Evolutionary conservation across 1,140 invertebrate species (phyloP).

Genomic region (Ceratina calcarata): DNA sequence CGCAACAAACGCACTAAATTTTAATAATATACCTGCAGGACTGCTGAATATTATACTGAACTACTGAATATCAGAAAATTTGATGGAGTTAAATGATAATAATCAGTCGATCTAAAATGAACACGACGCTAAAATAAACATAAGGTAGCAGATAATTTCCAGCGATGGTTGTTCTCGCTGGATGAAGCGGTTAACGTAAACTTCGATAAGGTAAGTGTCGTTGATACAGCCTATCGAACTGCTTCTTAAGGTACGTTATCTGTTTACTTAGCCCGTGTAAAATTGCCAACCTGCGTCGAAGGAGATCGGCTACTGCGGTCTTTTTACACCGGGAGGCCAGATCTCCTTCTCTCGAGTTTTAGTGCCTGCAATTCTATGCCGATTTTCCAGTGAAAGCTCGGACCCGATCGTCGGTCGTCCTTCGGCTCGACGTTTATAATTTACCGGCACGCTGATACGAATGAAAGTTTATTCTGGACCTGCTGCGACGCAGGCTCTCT

Average conservation of each 20-base stretch:
- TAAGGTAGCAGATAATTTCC: too few species aligned
- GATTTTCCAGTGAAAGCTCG: not conserved
- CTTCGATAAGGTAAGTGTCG: not conserved
- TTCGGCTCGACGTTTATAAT: not conserved
- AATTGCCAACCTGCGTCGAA: slow-evolving; percentile 3
- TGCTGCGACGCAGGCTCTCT: not conserved
- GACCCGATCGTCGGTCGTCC: not conserved
- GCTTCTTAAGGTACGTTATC: slow-evolving; percentile 1
- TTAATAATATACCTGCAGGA: too few species aligned
- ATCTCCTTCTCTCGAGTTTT: not conserved
- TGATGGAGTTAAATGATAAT: too few species aligned
- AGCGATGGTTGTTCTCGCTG: too few species aligned
- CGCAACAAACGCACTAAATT: too few species aligned
- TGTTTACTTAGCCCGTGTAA: slow-evolving; percentile 32
- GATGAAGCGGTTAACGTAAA: slow-evolving; percentile 6
- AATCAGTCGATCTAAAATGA: too few species aligned
- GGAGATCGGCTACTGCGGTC: not conserved
- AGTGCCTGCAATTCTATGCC: slow-evolving; percentile 11
- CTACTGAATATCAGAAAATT: too few species aligned
- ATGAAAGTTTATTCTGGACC: slow-evolving; percentile 21
- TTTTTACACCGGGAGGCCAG: not conserved
- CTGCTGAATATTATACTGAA: too few species aligned
- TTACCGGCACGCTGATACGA: slow-evolving; percentile 7
- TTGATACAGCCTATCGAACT: not conserved
- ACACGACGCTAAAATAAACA: too few species aligned